phyloP scores from a whole-genome alignment of 1,140 invertebrate genomes.

The Steinernema feltiae region DNA sequence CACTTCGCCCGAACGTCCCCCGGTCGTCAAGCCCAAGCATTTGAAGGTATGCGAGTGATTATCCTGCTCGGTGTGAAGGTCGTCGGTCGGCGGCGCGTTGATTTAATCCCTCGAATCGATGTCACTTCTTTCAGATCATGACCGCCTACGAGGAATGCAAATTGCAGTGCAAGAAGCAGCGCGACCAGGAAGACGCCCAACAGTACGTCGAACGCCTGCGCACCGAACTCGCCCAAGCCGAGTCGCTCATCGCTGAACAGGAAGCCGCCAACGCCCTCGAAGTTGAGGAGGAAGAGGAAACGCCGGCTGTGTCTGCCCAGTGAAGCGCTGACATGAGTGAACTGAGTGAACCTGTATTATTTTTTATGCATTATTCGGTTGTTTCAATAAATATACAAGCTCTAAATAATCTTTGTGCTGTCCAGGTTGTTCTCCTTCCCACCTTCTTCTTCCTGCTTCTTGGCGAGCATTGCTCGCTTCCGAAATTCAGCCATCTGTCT shows the following conservation, averaged over 20 bases:
- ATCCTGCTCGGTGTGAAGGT: no score
- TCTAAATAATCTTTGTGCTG: no score
- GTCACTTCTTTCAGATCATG: slow-evolving; percentile 2
- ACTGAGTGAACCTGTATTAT: no score
- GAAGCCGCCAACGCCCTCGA: not conserved
- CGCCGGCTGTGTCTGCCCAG: not conserved
- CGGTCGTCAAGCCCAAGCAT: not conserved
- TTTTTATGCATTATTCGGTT: no score
- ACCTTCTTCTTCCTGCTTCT: not conserved
- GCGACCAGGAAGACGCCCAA: not conserved
- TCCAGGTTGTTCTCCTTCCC: not conserved
- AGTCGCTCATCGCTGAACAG: not conserved
- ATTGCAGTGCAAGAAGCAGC: slow-evolving; percentile 5
- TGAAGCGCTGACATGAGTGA: not conserved
- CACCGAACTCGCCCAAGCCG: not conserved
- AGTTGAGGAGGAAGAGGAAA: not conserved
- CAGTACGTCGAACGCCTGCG: not conserved
- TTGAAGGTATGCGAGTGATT: not conserved
- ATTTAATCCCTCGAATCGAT: no score
- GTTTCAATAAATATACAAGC: no score
- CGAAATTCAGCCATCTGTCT: not conserved
- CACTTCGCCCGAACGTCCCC: not conserved
- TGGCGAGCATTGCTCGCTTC: not conserved
- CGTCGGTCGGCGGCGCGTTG: no score
- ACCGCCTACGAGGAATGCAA: slow-evolving; percentile 13